Evolutionary conservation across 2,888 invertebrate genomes (phyloP).

Genomic region (Xanthia togata): DNA sequence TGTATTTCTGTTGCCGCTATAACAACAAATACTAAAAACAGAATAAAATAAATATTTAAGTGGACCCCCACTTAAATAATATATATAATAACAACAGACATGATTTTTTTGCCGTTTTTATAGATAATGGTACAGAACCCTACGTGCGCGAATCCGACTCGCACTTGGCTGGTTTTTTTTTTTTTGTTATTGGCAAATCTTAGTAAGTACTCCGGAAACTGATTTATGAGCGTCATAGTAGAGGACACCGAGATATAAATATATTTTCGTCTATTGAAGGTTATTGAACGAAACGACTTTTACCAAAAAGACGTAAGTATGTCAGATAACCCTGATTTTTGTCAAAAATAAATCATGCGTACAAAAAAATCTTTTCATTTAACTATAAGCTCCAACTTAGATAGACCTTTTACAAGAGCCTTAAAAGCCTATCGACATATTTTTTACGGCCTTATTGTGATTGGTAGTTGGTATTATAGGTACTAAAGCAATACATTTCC

Average conservation of each 20-base stretch:
- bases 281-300: conserved; percentile 31
- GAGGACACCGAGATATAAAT: conserved; percentile 26
- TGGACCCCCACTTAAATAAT: too few relatives aligned
- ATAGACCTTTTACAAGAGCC: not conserved
- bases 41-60: too few relatives aligned
- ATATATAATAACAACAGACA: too few relatives aligned
- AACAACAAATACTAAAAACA: too few relatives aligned
- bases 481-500: not conserved
- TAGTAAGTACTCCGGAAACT: conserved; percentile 18
- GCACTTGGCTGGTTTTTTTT: too few relatives aligned
- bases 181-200: not conserved
- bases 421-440: not conserved
- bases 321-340: conserved; percentile 14
- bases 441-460: not conserved
- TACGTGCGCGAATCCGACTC: too few relatives aligned
- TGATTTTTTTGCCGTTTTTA: too few relatives aligned
- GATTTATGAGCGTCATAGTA: conserved; percentile 29
- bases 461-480: not conserved
- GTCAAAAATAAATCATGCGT: not conserved
- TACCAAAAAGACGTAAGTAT: conserved; percentile 15
- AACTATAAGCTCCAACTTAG: not conserved
- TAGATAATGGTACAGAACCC: too few relatives aligned
- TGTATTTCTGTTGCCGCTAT: too few relatives aligned
- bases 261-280: conserved; percentile 27
- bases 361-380: not conserved